These are phyloP conservation scores for Sebastes miniatus DNA, from an alignment of 2,797 vertebrate species.

Conservation along the genomic window DNA sequence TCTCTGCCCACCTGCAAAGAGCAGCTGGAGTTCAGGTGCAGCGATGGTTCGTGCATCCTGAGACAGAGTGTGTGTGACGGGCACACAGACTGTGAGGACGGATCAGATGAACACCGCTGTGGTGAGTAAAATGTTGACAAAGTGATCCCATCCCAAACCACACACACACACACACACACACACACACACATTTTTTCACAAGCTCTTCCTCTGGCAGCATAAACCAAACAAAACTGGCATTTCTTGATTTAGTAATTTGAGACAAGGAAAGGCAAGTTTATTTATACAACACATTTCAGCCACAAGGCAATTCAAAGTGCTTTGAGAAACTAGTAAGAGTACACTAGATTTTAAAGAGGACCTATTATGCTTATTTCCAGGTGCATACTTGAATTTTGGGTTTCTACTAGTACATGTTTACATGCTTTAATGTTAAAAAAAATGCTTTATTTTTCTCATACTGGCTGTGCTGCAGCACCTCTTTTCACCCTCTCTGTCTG, in stretches of 20 bases:
- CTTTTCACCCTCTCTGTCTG: too few species aligned
- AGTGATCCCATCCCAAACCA: neutral
- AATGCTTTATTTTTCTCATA: too few species aligned
- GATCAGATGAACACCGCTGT: conserved; percentile 81
- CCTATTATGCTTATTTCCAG: too few species aligned
- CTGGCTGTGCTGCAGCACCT: too few species aligned
- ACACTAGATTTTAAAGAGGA: too few species aligned
- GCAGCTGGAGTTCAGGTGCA: conserved; percentile 74
- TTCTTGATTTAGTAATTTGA: neutral
- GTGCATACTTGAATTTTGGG: too few species aligned
- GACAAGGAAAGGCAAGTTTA: neutral
- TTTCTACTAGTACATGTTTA: too few species aligned
- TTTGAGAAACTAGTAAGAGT: too few species aligned
- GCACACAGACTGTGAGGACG: conserved; percentile 78
- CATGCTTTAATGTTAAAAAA: too few species aligned
- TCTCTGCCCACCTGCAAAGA: conserved; percentile 35
- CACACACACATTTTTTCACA: neutral
- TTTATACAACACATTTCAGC: neutral
- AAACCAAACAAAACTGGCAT: neutral
- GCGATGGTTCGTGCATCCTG: conserved; percentile 60
- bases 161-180: neutral
- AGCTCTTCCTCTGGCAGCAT: neutral
- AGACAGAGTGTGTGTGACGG: conserved; percentile 76
- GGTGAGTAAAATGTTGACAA: conserved; percentile 61
- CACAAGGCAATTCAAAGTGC: neutral